Conservation (phyloP, 2,888 invertebrate genomes). For the Leucania comma region DNA sequence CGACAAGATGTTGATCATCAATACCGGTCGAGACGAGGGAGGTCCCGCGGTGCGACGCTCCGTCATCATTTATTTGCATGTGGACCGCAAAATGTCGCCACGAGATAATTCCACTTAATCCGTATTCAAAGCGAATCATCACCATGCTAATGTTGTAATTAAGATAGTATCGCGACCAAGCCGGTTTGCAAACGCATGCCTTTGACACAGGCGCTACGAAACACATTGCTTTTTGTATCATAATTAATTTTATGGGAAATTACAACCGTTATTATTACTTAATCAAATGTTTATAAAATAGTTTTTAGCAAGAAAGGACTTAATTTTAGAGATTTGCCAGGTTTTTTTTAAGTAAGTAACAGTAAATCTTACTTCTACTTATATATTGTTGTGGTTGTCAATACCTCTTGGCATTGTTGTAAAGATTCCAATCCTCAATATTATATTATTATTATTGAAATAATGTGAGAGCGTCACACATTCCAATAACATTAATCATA, state of each 20-base stretch:
- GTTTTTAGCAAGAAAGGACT: not conserved
- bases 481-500: conserved; percentile 57
- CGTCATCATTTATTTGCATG: conserved; percentile 68
- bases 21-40: conserved; percentile 50
- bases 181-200: conserved; percentile 69
- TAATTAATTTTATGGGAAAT: conserved; percentile 18
- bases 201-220: conserved; percentile 35
- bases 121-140: conserved; percentile 79
- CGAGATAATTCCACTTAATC: conserved; percentile 70
- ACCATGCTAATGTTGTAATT: conserved; percentile 83
- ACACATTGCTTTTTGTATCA: conserved; percentile 15
- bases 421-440: conserved; percentile 11
- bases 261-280: conserved; percentile 16
- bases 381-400: not conserved
- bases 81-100: conserved; percentile 70
- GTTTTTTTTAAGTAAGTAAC: no score
- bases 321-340: not conserved
- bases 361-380: not conserved
- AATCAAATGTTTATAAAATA: conserved; percentile 5
- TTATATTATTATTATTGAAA: conserved; percentile 19
- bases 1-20: conserved; percentile 41
- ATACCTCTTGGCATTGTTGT: conserved; percentile 1
- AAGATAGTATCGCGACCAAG: conserved; percentile 75
- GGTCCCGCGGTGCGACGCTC: conserved; percentile 36
- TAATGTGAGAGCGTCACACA: conserved; percentile 19